phyloP scores from a whole-genome alignment of 2,113 vertebrate genomes.

The Pyrgilauda ruficollis region DNA sequence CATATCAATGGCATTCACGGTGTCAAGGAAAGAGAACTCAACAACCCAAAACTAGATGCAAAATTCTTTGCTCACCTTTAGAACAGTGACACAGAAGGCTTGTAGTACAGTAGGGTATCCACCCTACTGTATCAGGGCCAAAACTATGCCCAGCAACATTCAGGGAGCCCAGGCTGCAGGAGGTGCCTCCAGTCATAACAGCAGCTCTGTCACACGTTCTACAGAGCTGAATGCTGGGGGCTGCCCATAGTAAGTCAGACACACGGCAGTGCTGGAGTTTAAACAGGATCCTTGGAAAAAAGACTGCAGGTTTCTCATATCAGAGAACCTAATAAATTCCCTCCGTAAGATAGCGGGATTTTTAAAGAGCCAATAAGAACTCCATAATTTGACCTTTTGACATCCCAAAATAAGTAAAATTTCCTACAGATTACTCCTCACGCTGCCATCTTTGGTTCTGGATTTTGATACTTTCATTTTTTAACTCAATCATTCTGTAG shows the following conservation, averaged over 20 bases:
- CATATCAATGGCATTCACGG: neutral
- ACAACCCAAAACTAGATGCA: neutral
- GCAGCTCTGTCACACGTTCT: fast-evolving
- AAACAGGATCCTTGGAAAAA: neutral
- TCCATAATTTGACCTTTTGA: neutral
- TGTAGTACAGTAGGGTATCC: neutral
- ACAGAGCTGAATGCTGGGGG: neutral
- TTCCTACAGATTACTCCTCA: neutral
- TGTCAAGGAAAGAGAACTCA: neutral
- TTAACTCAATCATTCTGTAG: neutral
- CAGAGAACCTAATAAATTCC: neutral
- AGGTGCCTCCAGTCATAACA: neutral
- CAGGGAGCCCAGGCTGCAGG: neutral
- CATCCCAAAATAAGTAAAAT: neutral
- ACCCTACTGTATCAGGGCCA: neutral
- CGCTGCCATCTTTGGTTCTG: neutral
- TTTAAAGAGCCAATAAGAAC: neutral
- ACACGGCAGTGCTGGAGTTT: fast-evolving
- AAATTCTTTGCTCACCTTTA: neutral
- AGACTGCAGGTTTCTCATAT: neutral
- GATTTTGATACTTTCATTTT: neutral
- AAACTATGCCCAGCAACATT: neutral
- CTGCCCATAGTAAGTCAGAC: neutral
- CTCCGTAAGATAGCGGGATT: neutral
- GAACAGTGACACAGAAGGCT: neutral